Conservation (phyloP, 2,888 invertebrate genomes). For the Euplexia lucipara region DNA sequence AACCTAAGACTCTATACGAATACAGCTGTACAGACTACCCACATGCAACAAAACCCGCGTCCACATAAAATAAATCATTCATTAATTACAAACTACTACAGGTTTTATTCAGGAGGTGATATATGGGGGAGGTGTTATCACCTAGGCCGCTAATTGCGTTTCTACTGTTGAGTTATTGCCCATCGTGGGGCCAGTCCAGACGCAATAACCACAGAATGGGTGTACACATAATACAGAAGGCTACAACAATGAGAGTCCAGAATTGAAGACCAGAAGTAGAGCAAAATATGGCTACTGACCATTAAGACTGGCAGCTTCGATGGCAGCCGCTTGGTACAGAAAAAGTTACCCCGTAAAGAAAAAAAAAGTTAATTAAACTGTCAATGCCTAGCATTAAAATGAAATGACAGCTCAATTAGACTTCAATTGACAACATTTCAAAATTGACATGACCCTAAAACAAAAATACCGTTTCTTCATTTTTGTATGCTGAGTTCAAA, state of each 20-base stretch:
- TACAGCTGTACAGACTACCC: slow-evolving; percentile 13
- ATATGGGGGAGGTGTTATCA: slow-evolving; percentile 76
- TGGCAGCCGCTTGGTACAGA: no score
- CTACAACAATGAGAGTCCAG: neutral
- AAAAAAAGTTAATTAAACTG: no score
- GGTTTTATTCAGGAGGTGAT: slow-evolving; percentile 71
- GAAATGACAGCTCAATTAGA: no score
- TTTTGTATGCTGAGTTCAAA: no score
- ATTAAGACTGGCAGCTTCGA: no score
- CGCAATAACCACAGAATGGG: slow-evolving; percentile 56
- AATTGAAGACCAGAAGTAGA: neutral
- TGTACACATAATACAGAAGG: slow-evolving; percentile 28
- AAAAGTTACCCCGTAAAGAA: no score
- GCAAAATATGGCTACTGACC: neutral
- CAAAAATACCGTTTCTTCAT: no score
- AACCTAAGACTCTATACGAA: slow-evolving; percentile 9
- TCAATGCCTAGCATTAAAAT: no score
- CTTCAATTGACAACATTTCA: no score
- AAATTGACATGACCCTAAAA: no score
- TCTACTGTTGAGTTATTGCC: slow-evolving; percentile 81
- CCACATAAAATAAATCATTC: slow-evolving; percentile 57
- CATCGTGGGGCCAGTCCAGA: slow-evolving; percentile 62
- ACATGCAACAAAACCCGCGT: slow-evolving; percentile 42
- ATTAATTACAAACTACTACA: slow-evolving; percentile 62
- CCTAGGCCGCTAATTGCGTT: slow-evolving; percentile 86